Base-by-base conservation (phyloP, 1,140 invertebrate genomes). In the Psix sp. region DNA sequence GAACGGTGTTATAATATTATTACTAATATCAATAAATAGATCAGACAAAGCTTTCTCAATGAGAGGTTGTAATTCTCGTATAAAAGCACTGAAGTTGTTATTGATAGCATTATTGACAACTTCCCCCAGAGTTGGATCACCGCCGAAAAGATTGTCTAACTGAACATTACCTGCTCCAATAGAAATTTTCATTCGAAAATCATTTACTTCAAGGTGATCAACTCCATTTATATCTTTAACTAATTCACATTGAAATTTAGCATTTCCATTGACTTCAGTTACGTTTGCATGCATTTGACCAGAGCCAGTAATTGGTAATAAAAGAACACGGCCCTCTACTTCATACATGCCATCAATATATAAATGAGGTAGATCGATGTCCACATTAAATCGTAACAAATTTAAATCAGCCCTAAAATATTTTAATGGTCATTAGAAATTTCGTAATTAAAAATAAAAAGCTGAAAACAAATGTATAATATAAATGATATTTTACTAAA, bases 121-220 rank as follows among this genome's bases (percentile, higher is more conserved):
- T 1, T 90, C 89, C 2, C 89, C 84, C 17, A 86, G 82, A 0
- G 74, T 66, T 3, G 49, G 70, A 48, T 92, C 91, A 7, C 90
- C 91, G 13, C 88, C 88, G 39, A 92, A 92, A 1, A 92, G 82
- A 81, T 93, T 92, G 0, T 91, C 88, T 0, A 93, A 76, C n/a
- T 82, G 77, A 6, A 92, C 73, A 0, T 74, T 79, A 26, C 91
- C 91, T 18, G 89, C 88, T 16, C 88, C 89, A 5, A 93, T 86
- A 17, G 82, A 81, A 38, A 92, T 86, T 67, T 89, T 89, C 4
- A 91, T 76, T 5, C 85, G 82, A 26, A 91, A 82, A 1, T 86
- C 84, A 1, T 72, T 83, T 57, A 91, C 89, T 35, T 82, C 82
- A 0, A 92, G 18, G 67, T 90, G 90, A 24, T 89, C 82, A 1